phyloP scores from a whole-genome alignment of 2,797 vertebrate species.

The Chromobotia macracanthus region DNA sequence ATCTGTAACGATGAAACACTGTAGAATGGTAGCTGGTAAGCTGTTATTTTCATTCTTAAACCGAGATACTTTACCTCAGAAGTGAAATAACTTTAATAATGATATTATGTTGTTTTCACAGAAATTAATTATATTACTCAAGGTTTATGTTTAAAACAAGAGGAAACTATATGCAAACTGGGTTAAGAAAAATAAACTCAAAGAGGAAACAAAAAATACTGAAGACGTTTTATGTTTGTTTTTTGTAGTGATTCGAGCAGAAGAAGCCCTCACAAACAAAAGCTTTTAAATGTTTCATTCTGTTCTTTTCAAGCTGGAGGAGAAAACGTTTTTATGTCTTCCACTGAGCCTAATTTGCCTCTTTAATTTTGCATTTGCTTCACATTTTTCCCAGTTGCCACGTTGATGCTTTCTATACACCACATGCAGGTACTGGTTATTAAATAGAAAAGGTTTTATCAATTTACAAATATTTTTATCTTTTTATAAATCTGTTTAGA shows the following conservation, averaged over 20 bases:
- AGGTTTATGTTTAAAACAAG: too few species aligned
- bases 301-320: conserved; percentile 27
- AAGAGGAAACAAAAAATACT: background rate
- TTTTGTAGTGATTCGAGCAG: background rate
- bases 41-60: too few species aligned
- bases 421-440: background rate
- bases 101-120: too few species aligned
- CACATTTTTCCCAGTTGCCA: background rate
- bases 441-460: background rate
- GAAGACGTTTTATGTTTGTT: background rate
- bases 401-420: conserved; percentile 10
- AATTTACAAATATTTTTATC: too few species aligned
- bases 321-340: conserved; percentile 7
- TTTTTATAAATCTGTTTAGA: background rate
- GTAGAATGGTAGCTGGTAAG: too few species aligned
- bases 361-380: background rate
- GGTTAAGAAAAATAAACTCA: too few species aligned
- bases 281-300: conserved; percentile 40
- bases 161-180: too few species aligned
- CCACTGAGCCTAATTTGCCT: conserved; percentile 8
- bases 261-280: conserved; percentile 22
- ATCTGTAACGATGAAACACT: too few species aligned
- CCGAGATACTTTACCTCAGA: too few species aligned
- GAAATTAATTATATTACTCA: too few species aligned
- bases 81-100: too few species aligned